Conservation (phyloP, 2,888 invertebrate genomes). For the Nezara viridula region DNA sequence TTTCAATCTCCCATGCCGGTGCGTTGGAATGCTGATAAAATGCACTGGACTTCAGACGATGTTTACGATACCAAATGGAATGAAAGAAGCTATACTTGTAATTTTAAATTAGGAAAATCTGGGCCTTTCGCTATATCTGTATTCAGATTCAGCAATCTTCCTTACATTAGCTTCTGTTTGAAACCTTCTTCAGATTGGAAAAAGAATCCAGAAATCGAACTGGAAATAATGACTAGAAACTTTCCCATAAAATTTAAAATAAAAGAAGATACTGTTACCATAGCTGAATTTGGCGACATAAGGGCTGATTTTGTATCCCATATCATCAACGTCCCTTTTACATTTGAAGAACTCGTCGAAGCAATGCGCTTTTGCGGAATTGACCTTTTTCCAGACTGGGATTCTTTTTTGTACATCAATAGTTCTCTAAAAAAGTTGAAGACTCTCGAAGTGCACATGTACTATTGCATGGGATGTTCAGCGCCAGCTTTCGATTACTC, state of each 20-base stretch:
- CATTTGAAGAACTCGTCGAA: slow-evolving; percentile 5
- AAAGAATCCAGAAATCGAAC: not conserved
- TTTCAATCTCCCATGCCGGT: not conserved
- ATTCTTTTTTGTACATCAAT: slow-evolving; percentile 34
- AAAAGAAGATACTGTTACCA: not conserved
- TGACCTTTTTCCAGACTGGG: slow-evolving; percentile 55
- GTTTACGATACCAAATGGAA: slow-evolving; percentile 44
- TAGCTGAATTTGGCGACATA: not conserved
- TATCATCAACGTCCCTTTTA: slow-evolving; percentile 44
- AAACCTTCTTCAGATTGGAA: slow-evolving; percentile 31
- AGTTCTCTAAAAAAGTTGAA: not conserved
- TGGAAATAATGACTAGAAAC: not conserved
- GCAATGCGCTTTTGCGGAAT: not conserved
- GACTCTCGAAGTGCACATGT: slow-evolving; percentile 49
- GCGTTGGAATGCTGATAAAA: slow-evolving; percentile 20
- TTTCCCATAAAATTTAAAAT: slow-evolving; percentile 17
- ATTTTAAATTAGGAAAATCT: slow-evolving; percentile 47
- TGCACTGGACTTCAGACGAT: not conserved
- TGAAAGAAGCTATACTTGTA: not conserved
- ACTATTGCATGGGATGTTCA: not conserved
- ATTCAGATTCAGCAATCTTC: not conserved
- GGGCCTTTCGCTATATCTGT: slow-evolving; percentile 18
- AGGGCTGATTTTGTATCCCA: not conserved
- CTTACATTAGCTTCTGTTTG: not conserved
- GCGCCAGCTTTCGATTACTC: slow-evolving; percentile 2